These are phyloP conservation scores for Todiramphus saurophagus DNA, from an alignment of 2,113 vertebrate species.

Conservation along the genomic window DNA sequence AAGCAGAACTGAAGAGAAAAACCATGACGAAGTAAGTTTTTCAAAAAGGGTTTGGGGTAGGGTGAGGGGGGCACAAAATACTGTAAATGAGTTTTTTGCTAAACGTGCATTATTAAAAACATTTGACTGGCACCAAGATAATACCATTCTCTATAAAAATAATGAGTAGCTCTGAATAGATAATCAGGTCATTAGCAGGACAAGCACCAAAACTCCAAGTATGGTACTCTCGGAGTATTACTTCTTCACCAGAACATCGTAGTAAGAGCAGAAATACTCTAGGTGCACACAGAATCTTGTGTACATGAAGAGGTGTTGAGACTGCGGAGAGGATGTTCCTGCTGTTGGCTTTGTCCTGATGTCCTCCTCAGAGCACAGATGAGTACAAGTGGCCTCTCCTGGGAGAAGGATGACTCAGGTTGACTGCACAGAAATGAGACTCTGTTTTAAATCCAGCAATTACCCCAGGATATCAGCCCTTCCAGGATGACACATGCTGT, in stretches of 20 bases:
- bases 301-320: neutral
- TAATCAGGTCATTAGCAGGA: neutral
- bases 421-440: neutral
- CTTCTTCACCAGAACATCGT: neutral
- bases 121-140: neutral
- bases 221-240: neutral
- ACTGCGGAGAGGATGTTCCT: neutral
- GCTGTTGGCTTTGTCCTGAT: neutral
- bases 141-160: neutral
- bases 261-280: neutral
- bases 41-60: neutral
- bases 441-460: neutral
- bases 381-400: neutral
- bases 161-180: neutral
- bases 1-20: neutral
- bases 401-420: rapidly evolving
- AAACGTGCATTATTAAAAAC: neutral
- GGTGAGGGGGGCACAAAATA: neutral
- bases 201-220: neutral
- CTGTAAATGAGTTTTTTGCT: neutral
- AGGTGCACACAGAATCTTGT: neutral
- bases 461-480: neutral
- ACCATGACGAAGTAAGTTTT: neutral
- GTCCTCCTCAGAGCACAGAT: neutral
- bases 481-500: neutral